phyloP scores from a whole-genome alignment of 2,797 vertebrate species.

The Clarias fuscus region DNA sequence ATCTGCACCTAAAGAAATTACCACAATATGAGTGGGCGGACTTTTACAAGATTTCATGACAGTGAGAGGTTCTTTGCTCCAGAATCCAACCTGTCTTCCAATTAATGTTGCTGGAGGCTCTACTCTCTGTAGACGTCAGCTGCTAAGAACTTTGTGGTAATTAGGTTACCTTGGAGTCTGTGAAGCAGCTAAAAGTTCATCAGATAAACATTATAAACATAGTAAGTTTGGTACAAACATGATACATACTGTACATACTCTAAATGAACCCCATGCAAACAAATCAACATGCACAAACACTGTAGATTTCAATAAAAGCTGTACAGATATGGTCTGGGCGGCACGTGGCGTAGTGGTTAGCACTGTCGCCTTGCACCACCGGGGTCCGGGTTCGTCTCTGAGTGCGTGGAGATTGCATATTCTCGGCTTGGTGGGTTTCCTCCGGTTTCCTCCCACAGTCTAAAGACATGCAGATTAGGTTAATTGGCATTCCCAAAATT shows the following conservation, averaged over 20 bases:
- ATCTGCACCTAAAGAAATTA: conserved; percentile 20
- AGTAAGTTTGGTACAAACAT: background rate
- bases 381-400: no score
- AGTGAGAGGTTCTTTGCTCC: background rate
- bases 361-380: no score
- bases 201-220: background rate
- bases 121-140: background rate
- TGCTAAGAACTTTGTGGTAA: background rate
- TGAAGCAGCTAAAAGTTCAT: background rate
- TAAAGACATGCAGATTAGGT: no score
- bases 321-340: no score
- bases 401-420: no score
- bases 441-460: no score
- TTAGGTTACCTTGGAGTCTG: background rate
- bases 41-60: conserved; percentile 19
- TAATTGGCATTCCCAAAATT: no score
- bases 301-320: background rate
- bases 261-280: background rate
- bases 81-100: conserved; percentile 24
- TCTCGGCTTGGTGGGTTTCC: no score
- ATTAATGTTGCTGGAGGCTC: conserved; percentile 13
- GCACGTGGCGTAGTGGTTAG: no score
- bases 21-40: conserved; percentile 14
- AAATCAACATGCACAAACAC: background rate
- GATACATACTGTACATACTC: background rate